Conservation (phyloP, 1,140 invertebrate genomes). For the Himalopsyche phryganea region DNA sequence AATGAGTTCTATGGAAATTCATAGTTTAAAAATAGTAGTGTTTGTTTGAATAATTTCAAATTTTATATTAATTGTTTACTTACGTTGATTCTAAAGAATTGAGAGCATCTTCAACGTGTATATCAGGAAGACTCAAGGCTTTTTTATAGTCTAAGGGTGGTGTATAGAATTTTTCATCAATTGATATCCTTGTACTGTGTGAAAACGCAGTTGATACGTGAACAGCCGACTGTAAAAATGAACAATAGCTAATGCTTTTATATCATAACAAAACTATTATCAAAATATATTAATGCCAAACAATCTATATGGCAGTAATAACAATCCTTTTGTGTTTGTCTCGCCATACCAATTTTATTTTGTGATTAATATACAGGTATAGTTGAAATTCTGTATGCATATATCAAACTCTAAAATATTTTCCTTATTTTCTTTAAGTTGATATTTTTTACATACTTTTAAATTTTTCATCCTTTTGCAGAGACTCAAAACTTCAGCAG, state of each 20-base stretch:
- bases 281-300: no score
- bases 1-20: no score
- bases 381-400: neutral
- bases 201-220: constrained; percentile 61
- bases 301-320: neutral
- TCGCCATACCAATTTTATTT: neutral
- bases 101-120: neutral
- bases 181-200: constrained; percentile 48
- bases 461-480: constrained; percentile 59
- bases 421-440: neutral
- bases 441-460: constrained; percentile 39
- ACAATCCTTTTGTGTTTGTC: neutral
- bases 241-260: neutral
- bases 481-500: constrained; percentile 50
- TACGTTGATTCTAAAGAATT: constrained; percentile 1
- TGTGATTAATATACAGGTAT: neutral
- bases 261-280: neutral
- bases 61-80: neutral
- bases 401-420: neutral
- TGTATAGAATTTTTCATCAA: constrained; percentile 49
- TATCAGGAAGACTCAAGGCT: neutral
- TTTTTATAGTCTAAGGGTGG: neutral
- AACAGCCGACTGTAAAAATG: constrained; percentile 37
- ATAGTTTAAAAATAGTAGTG: no score
- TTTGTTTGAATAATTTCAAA: no score